Evolutionary conservation across 2,888 invertebrate genomes (phyloP), one percentile per base, ranked within the genome.

Genomic region (Microplitis deprimator): DNA sequence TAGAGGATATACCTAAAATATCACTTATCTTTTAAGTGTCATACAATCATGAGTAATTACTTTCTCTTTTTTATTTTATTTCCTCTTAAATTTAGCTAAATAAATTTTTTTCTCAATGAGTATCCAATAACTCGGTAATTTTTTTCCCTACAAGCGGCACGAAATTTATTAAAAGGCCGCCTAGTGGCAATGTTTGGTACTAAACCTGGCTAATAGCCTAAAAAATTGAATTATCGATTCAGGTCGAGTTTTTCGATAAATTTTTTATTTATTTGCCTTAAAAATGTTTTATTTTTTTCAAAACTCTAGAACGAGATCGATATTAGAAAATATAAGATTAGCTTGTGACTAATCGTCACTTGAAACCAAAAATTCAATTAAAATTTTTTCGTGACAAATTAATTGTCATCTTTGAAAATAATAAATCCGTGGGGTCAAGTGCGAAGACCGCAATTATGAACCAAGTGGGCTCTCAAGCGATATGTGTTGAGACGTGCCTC

Each of bases 21-120:
- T 62, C 62, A 17, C 62, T 39, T 38, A 38, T n/a, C 67, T 39
- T 39, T 39, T 67, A 5, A 67, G 13, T 67, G 13, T 67, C 67
- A 39, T 67, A 67, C 38, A 67, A 67, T 67, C 39, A 20, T n/a
- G 39, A 67, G 38, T 29, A 39, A 67, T 67, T 39, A 38, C 50
- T 50, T 13, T 29, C 29, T 29, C 29, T 29, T 29, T 29, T 29
- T 2, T 13, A 5, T 50, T 50, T 50, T 50, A 50, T 50, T 50
- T 50, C 10, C 13, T 13, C 10, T 50, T 50, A 13, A 50, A 50
- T 50, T 13, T 50, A 4, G 8, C 1, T 50, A 13, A 3, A 50
- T 3, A 4, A 13, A 13, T 50, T 50, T 50, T 50, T 50, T 50
- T 13, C 13, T 50, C 50, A 13, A 50, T 13, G 5, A 0, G 50